Conservation (phyloP, 2,113 vertebrate genomes). For the Zosterops pallidus region DNA sequence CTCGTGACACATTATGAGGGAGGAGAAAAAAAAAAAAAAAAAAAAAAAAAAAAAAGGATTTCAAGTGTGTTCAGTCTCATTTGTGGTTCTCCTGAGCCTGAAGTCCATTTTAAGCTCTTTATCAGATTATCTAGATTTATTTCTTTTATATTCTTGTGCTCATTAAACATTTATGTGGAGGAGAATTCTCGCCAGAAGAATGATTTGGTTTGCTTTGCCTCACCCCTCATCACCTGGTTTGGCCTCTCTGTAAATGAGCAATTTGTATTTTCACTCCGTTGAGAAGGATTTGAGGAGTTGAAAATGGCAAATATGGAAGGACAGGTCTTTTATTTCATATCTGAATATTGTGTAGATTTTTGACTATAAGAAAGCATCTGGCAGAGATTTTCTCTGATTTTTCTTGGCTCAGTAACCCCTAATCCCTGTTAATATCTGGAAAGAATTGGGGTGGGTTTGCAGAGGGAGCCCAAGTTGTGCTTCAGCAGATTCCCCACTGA, state of each 20-base stretch:
- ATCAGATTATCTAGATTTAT: neutral
- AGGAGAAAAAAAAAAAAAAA: neutral
- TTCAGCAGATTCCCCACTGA: neutral
- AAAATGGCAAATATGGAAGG: neutral
- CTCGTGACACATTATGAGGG: conserved; percentile 12
- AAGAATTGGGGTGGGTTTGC: neutral
- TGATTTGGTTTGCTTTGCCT: neutral
- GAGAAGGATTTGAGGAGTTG: neutral
- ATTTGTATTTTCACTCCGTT: neutral
- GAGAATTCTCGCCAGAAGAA: neutral
- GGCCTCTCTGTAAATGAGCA: neutral
- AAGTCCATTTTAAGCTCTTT: neutral
- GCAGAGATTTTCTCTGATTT: neutral
- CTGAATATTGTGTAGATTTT: neutral
- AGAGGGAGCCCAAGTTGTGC: neutral
- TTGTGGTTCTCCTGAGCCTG: neutral
- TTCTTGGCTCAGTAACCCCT: neutral
- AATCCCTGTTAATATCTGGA: neutral
- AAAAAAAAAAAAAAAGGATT: neutral
- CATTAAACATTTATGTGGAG: neutral
- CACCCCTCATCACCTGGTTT: neutral
- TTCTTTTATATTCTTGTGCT: neutral
- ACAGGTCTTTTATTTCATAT: neutral
- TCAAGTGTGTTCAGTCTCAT: neutral
- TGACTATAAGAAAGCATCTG: neutral